Evolutionary conservation across 2,113 vertebrate species (phyloP).

Genomic region (Oxygymnocypris stewartii): DNA sequence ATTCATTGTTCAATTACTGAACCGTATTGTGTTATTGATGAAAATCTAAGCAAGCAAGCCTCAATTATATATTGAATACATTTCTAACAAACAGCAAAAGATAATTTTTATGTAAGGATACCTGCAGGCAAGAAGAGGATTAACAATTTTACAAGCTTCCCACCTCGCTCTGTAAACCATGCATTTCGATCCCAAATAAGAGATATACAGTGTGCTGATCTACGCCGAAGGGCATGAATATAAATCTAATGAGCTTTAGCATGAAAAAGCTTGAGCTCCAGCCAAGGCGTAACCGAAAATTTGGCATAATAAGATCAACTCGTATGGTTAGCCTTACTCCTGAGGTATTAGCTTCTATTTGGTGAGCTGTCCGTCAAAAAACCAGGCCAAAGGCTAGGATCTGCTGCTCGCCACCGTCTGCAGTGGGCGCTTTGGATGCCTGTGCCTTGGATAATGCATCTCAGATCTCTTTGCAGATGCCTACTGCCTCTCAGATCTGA

Average conservation of each 20-base stretch:
- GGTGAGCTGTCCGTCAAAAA: slow-evolving; percentile 30
- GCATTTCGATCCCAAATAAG: slow-evolving; percentile 36
- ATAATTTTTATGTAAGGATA: not conserved
- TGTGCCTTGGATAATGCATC: not conserved
- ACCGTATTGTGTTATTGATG: not conserved
- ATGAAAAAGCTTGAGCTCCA: slow-evolving; percentile 19
- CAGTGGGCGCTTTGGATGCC: not conserved
- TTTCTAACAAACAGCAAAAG: slow-evolving; percentile 21
- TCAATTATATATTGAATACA: not conserved
- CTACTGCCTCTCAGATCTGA: slow-evolving; percentile 28
- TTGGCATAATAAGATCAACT: slow-evolving; percentile 21
- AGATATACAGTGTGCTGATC: slow-evolving; percentile 39
- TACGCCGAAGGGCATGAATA: slow-evolving; percentile 17
- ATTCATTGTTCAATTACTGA: not conserved
- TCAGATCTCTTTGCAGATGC: slow-evolving; percentile 8
- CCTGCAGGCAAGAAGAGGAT: slow-evolving; percentile 28
- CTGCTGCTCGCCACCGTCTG: not conserved
- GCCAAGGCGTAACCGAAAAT: slow-evolving; percentile 16
- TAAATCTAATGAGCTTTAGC: slow-evolving; percentile 16
- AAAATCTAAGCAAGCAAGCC: not conserved
- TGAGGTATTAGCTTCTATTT: slow-evolving; percentile 39
- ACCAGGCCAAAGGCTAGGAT: not conserved
- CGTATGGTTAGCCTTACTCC: slow-evolving; percentile 11
- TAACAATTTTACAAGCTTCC: slow-evolving; percentile 38
- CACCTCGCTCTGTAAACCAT: slow-evolving; percentile 6